Conservation (phyloP, 2,113 vertebrate genomes). For the Corynorhinus townsendii region DNA sequence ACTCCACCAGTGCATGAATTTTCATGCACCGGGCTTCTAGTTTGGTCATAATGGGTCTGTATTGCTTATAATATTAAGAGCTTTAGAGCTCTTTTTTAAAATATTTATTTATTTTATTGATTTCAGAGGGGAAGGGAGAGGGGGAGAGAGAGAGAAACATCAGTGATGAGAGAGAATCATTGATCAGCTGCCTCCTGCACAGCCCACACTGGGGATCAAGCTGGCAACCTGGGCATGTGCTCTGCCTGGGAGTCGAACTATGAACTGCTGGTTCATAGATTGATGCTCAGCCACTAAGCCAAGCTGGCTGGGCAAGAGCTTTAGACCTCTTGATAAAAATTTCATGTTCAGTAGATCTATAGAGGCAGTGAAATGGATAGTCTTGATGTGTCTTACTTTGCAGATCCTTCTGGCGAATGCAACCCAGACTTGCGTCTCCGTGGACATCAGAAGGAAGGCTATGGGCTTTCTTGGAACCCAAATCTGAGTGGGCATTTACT, state of each 20-base stretch:
- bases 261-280: too few relatives aligned
- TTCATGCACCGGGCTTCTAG: too few relatives aligned
- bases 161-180: too few relatives aligned
- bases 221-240: too few relatives aligned
- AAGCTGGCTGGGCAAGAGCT: not conserved
- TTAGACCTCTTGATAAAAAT: not conserved
- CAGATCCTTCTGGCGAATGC: conserved; percentile 97
- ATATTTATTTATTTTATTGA: too few relatives aligned
- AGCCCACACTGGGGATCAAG: too few relatives aligned
- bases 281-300: too few relatives aligned
- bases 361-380: not conserved
- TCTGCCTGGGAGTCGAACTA: too few relatives aligned
- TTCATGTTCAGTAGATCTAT: not conserved
- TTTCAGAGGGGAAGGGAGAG: too few relatives aligned
- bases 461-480: conserved; percentile 98
- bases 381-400: conserved; percentile 37
- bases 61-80: not conserved
- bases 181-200: too few relatives aligned
- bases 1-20: too few relatives aligned
- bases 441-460: conserved; percentile 98
- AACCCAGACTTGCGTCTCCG: conserved; percentile 95
- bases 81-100: not conserved
- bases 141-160: too few relatives aligned
- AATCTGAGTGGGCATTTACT: conserved; percentile 97
- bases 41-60: not conserved